These are phyloP conservation scores for Drosophila anomalipes DNA, from an alignment of 2,888 invertebrate species.

Conservation along the genomic window DNA sequence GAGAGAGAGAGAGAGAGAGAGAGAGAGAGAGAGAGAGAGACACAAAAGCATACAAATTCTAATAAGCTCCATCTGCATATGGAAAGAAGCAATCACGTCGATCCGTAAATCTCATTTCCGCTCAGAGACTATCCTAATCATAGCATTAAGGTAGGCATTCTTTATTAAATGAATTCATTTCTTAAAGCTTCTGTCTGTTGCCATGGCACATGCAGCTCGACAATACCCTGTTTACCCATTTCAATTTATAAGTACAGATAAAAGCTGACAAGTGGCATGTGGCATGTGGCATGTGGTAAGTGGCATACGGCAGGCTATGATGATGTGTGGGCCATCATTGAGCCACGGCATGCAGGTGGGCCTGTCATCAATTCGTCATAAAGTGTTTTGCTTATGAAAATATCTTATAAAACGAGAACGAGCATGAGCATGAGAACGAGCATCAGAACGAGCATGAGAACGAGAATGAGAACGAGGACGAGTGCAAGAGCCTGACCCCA, in stretches of 20 bases:
- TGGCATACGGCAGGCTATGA: neutral
- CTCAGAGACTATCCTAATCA: neutral
- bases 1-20: too few species aligned
- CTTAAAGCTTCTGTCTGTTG: neutral
- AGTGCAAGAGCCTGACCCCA: conserved; percentile 27
- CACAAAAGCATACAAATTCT: neutral
- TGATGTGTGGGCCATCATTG: conserved; percentile 56
- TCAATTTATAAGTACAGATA: conserved; percentile 44
- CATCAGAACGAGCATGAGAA: neutral
- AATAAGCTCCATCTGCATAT: neutral
- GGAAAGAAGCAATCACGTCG: neutral
- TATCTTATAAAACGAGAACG: conserved; percentile 31
- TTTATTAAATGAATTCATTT: too few species aligned
- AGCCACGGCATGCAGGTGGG: conserved; percentile 40
- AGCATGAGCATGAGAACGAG: conserved; percentile 13
- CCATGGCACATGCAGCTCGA: neutral
- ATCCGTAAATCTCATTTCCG: neutral
- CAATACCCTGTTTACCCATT: conserved; percentile 13
- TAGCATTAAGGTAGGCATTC: neutral
- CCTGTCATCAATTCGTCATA: conserved; percentile 46
- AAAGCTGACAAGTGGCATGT: conserved; percentile 73
- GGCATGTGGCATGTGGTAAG: conserved; percentile 28
- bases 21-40: too few species aligned
- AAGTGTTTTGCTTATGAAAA: conserved; percentile 70
- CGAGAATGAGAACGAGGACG: neutral